Conservation (phyloP, 1,140 invertebrate species). For the Drosophila kepulauana region DNA sequence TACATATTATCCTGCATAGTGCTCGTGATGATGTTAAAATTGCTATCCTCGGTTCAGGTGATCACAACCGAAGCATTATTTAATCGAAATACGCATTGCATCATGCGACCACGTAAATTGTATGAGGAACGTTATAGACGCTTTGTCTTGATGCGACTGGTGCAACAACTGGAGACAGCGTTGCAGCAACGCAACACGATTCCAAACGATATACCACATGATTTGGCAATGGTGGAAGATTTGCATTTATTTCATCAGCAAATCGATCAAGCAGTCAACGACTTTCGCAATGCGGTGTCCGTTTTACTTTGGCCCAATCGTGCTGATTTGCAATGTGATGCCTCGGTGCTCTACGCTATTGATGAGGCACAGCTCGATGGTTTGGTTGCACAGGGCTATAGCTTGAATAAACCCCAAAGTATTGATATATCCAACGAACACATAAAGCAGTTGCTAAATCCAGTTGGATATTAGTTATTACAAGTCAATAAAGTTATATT, state of each 20-base stretch:
- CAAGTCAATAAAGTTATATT: background rate
- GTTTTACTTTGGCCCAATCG: constrained; percentile 61
- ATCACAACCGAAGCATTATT: background rate
- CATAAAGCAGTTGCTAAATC: constrained; percentile 56
- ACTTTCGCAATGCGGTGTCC: constrained; percentile 56
- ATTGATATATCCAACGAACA: constrained; percentile 41
- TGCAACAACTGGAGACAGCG: constrained; percentile 55
- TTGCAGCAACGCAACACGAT: constrained; percentile 26
- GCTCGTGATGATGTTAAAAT: constrained; percentile 25
- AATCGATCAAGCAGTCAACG: constrained; percentile 55
- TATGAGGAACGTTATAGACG: constrained; percentile 62
- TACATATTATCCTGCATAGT: constrained; percentile 50
- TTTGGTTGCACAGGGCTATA: constrained; percentile 41
- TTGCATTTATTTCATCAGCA: constrained; percentile 36
- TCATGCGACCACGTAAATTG: constrained; percentile 36
- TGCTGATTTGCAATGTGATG: constrained; percentile 47
- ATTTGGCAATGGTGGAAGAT: constrained; percentile 21
- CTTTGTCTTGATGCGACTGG: constrained; percentile 64
- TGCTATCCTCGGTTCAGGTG: constrained; percentile 52
- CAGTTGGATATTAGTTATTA: constrained; percentile 47
- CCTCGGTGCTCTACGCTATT: constrained; percentile 56
- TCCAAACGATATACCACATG: background rate
- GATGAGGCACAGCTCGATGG: constrained; percentile 46
- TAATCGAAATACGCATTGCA: constrained; percentile 32
- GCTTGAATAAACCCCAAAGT: constrained; percentile 20